Base-by-base conservation (phyloP, 2,797 vertebrate genomes). In the Semaprochilodus insignis region DNA sequence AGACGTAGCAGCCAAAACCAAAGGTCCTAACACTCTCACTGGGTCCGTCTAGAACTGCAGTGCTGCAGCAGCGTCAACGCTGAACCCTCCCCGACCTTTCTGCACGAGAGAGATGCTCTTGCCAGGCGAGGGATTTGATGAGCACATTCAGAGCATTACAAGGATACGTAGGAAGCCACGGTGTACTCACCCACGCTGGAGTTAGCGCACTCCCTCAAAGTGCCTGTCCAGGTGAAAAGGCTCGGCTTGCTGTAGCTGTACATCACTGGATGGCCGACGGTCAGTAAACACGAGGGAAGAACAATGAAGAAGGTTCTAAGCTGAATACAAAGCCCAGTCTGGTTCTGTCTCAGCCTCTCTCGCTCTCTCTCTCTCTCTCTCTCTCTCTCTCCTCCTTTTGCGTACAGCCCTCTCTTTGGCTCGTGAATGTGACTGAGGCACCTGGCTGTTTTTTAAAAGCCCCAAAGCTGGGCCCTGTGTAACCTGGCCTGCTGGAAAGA, bases 151-250 rank as follows among this genome's bases (percentile, higher is more conserved):
- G 27, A 70, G 74, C 74, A 78, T 84, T 44, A 60, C 66, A 66
- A 62, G 48, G 75, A 80, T 81, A 62, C 54, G 59, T 72, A 25
- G 59, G 59, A 25, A 60, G 55, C 13, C 55, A 25, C 69, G 36
- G n/a, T 80, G 84, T 84, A 86, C 79, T 60, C 59, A 60, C 81
- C 73, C 27, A n/a, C 54, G 31, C 70, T 71, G 44, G 34, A 54
- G 60, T 36, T 80, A 36, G 59, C 60, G 10, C 79, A 57, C 15
- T 78, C 62, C 57, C 54, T 85, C 77, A 88, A 74, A 4, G 82
- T 85, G 34, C 77, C 44, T 3, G 85, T 86, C 87, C 88, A 87
- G 60, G 86, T 87, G 54, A 88, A 87, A 74, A 85, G 55, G 21
- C 81, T 57, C 13, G 44, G 78, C 78, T 85, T 83, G 54, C 74